Evolutionary conservation across 1,140 invertebrate genomes (phyloP), one percentile per base, ranked within the genome.

Genomic region (Drosophila grimshawi): DNA sequence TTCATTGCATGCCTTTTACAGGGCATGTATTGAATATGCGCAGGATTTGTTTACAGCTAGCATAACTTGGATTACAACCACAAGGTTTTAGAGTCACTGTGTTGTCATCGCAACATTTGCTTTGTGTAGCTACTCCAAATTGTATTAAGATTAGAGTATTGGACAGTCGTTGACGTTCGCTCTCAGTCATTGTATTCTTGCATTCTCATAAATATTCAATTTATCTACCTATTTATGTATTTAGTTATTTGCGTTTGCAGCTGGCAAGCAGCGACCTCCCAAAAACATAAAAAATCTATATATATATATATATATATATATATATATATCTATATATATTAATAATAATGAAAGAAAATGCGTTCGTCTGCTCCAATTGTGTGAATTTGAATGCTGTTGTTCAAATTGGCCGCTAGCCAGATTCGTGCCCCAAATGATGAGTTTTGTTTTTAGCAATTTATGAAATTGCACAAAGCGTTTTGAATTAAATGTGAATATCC

Each of bases 361-460:
- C 46, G 53, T 71, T 46, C 10, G 53, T 59, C 39, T 59, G 56
- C 55, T 72, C 63, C 69, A 72, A 72, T 59, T 72, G 53, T 52
- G 53, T 52, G 53, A 59, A 46, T 35, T 43, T 39, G n/a, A 39
- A 19, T 51, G 41, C 48, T 51, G 35, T 19, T 46, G 51, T 6
- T 53, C 57, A 49, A 37, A 32, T 65, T 72, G 69, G 69, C 69
- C 11, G 27, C 55, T n/a, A n/a, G 69, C 69, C 69, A 72, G 53
- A 53, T 67, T 59, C 11, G n/a, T 60, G 69, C 63, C 69, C 55
- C 53, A 72, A 72, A 67, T 72, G 60, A 72, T 67, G 46, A 29
- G 59, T 59, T 49, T 65, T 57, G 48, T 57, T 51, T 51, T 35
- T 35, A 57, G 30, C 51, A 66, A 64, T 63, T 46, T 62, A 63